Evolutionary conservation across 2,888 invertebrate species (phyloP).

Genomic region (Spodoptera exigua): DNA sequence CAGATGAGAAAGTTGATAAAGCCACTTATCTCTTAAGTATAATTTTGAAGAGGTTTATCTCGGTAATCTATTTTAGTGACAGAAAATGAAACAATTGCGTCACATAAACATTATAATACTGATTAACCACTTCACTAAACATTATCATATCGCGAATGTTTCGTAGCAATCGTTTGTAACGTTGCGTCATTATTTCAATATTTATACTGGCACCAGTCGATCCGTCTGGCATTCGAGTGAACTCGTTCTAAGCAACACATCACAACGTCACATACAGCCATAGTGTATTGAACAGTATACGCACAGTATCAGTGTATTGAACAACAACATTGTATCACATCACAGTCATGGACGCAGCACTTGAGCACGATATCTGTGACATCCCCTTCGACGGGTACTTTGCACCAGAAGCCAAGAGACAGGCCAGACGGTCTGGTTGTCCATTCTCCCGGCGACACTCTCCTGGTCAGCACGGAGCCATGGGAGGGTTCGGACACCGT

Average conservation of each 20-base stretch:
- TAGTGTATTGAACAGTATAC: too few species aligned
- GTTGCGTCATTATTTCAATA: constrained; percentile 1
- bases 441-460: background rate
- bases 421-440: constrained; percentile 14
- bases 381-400: constrained; percentile 34
- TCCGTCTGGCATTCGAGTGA: constrained; percentile 19
- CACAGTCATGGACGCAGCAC: constrained; percentile 19
- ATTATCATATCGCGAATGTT: too few species aligned
- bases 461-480: constrained; percentile 4
- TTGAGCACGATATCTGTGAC: constrained; percentile 27
- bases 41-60: too few species aligned
- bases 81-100: too few species aligned
- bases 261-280: background rate
- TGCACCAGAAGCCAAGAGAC: constrained; percentile 14
- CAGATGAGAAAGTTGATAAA: too few species aligned
- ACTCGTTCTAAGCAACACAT: constrained; percentile 16
- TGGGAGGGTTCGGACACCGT: constrained; percentile 18
- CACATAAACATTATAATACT: too few species aligned
- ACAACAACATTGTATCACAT: background rate
- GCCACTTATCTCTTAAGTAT: too few species aligned
- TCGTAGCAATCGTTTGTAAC: too few species aligned
- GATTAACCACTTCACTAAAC: too few species aligned
- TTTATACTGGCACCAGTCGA: constrained; percentile 21
- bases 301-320: too few species aligned
- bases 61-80: too few species aligned